Conservation (phyloP, 1,140 invertebrate species). For the Pararge aegeria region DNA sequence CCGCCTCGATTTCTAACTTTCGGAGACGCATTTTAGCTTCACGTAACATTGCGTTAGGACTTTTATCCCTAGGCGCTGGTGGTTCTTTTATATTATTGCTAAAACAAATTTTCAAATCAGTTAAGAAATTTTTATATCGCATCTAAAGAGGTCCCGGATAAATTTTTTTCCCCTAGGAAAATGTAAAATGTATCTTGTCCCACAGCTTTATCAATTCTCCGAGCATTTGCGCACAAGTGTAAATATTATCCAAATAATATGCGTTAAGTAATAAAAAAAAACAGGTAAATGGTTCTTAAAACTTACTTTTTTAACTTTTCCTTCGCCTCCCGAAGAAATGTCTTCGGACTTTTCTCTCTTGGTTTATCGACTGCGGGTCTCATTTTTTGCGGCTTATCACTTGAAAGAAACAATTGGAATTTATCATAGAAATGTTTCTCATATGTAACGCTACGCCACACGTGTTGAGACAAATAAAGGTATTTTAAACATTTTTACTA, state of each 20-base stretch:
- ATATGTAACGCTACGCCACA: not conserved
- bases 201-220: no score
- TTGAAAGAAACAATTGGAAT: conserved; percentile 7
- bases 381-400: conserved; percentile 2
- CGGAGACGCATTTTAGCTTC: conserved; percentile 58
- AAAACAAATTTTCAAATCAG: not conserved
- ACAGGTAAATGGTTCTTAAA: no score
- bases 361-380: conserved; percentile 12
- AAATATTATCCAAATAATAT: no score
- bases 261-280: no score
- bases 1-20: conserved; percentile 67
- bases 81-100: conserved; percentile 30
- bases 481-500: no score
- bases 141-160: no score
- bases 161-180: no score
- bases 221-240: no score
- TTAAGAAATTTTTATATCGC: no score
- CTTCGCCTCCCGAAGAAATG: conserved; percentile 43
- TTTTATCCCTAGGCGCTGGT: conserved; percentile 37
- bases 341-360: conserved; percentile 47
- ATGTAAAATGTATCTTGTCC: no score
- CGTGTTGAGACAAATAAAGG: no score
- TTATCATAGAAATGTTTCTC: not conserved
- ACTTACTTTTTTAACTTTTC: conserved; percentile 46
- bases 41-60: conserved; percentile 46